A percentile compares a stretch with the other conserved stretches of the same genome.
Conservation (phyloP, 2,113 vertebrate genomes). For the Hyla sarda region DNA sequence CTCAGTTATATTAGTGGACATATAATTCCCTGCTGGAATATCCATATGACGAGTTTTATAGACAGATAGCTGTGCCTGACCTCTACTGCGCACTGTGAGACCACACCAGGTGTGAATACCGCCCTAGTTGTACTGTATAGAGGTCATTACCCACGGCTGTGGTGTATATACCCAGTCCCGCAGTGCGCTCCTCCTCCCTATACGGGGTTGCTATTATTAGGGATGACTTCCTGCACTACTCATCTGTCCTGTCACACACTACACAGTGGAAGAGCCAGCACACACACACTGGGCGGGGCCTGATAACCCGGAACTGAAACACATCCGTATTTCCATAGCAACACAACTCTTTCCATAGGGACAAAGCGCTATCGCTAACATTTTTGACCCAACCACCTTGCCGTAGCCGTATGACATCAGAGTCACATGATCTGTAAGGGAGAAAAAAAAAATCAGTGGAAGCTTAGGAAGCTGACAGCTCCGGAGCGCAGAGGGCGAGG, state of each 20-base stretch:
- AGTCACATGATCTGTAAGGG: constrained; percentile 29
- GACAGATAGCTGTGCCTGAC: too few relatives aligned
- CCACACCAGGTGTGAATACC: too few relatives aligned
- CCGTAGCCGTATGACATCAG: constrained; percentile 40
- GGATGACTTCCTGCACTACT: not conserved
- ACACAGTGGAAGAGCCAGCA: constrained; percentile 14
- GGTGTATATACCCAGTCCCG: too few relatives aligned
- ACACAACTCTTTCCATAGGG: constrained; percentile 13
- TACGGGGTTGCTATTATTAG: too few relatives aligned
- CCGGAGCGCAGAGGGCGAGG: not conserved
- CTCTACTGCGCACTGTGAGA: too few relatives aligned
- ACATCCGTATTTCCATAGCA: not conserved
- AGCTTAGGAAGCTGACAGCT: constrained; percentile 30
- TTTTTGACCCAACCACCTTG: constrained; percentile 36
- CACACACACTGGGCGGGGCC: constrained; percentile 1
- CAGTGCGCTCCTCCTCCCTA: too few relatives aligned
- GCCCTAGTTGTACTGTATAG: too few relatives aligned
- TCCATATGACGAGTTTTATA: too few relatives aligned
- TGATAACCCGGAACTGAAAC: not conserved
- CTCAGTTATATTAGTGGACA: too few relatives aligned
- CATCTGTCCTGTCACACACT: constrained; percentile 29
- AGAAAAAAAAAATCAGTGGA: constrained; percentile 20
- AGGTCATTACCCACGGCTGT: too few relatives aligned
- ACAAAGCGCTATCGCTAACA: not conserved
- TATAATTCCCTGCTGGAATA: too few relatives aligned